A percentile compares a stretch with the other conserved stretches of the same genome.
phyloP scores from a whole-genome alignment of 2,888 invertebrate genomes.

The Andrena camellia region DNA sequence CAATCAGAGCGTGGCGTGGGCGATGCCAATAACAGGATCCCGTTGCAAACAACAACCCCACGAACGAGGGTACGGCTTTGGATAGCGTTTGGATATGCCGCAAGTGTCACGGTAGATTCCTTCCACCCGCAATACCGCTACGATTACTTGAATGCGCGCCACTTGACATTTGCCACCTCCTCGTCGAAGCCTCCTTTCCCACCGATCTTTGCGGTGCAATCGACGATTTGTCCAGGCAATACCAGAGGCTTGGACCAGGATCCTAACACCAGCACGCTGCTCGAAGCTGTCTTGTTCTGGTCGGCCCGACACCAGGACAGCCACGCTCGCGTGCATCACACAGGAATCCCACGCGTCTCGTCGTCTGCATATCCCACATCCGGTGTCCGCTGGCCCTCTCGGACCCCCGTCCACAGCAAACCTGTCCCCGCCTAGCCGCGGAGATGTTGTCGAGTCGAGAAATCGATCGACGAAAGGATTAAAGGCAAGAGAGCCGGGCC shows the following conservation, averaged over 20 bases:
- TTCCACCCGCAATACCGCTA: constrained; percentile 13
- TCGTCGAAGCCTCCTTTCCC: background rate
- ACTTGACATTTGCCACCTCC: constrained; percentile 12
- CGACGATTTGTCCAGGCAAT: constrained; percentile 47
- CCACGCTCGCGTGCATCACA: constrained; percentile 57
- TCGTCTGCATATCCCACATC: constrained; percentile 79
- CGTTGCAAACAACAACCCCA: constrained; percentile 32
- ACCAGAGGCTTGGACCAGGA: background rate
- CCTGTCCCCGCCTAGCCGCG: constrained; percentile 63
- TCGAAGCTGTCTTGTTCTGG: constrained; percentile 27
- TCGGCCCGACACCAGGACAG: background rate
- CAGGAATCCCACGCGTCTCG: constrained; percentile 79
- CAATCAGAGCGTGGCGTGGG: constrained; percentile 73
- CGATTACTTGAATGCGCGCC: constrained; percentile 7
- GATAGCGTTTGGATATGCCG: background rate
- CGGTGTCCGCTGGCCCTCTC: constrained; percentile 71
- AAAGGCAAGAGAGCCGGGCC: constrained; percentile 15
- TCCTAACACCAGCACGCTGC: constrained; percentile 31
- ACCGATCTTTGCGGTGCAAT: constrained; percentile 23
- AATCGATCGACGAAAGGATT: constrained; percentile 66
- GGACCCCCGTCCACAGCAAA: constrained; percentile 66
- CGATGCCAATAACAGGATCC: constrained; percentile 66
- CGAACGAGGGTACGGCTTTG: background rate
- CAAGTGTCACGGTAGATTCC: too few relatives aligned
- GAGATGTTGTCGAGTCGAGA: constrained; percentile 60